Evolutionary conservation across 64 coral and sea anemone genomes (phyloP), one percentile per base, ranked within the genome.

Genomic region (Acropora tenuis): DNA sequence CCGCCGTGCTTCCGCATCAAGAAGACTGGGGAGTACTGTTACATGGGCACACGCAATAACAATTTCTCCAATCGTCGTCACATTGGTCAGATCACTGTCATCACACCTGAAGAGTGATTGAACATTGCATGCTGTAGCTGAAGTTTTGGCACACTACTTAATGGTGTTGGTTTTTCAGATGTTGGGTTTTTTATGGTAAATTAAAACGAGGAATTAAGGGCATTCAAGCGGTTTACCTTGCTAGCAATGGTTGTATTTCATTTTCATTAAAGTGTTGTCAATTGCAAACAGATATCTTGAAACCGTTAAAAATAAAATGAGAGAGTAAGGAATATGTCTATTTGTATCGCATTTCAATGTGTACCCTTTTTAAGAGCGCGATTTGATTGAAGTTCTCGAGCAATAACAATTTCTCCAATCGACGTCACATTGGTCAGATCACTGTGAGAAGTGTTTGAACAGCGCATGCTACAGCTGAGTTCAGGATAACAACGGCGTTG

Each of bases 1-100:
- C 60, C 82, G 59, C 82, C 82, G 41, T 86, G 82, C 42, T 86
- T 86, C 82, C 82, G 82, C 61, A 86, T 86, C 82, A 86, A 18
- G 59, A 55, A 55, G 50, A 0, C 50, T 55, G 50, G 50, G 50
- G 1, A 55, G 50, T 55, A 55, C 50, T 55, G 50, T 55, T 55
- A 55, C 50, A 55, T 55, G 50, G 50, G 50, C 50, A 55, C 50
- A 55, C 30, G 30, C 30, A 30, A 30, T 30, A 86, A 86, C 82
- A 71, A 86, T 47, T 86, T 55, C 50, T 55, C 50, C 50, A 55
- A 55, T 55, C 50, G 50, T 6, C 50, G 50, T 55, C 50, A 55
- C 50, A 55, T 86, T 41, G 82, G 82, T 15, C 57, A 86, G 59
- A 86, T 86, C 82, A 86, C 82, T 86, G 82, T 86, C 52, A 55